Evolutionary conservation across 2,888 invertebrate species (phyloP).

Genomic region (Chalcosyrphus nemorum): DNA sequence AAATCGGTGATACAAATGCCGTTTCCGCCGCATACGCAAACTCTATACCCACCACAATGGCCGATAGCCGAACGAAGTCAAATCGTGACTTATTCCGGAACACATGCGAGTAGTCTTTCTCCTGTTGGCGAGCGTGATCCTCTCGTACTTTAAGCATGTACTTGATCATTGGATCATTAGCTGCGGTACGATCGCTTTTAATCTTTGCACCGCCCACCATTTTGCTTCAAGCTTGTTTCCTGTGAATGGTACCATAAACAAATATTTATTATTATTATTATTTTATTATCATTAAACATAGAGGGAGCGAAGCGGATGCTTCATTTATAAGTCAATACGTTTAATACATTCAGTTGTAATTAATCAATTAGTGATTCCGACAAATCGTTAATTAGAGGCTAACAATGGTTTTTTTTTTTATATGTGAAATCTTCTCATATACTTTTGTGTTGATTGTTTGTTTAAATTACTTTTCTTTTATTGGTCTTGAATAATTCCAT

Average conservation of each 20-base stretch:
- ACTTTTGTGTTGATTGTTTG: not conserved
- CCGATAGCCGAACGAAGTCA: constrained; percentile 80
- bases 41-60: constrained; percentile 84
- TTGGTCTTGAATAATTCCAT: too few species aligned
- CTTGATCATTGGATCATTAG: constrained; percentile 80
- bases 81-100: constrained; percentile 80
- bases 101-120: constrained; percentile 81
- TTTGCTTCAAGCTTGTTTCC: not conserved
- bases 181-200: constrained; percentile 75
- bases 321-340: not conserved
- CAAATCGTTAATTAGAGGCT: constrained; percentile 2
- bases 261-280: too few species aligned
- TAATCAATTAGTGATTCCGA: not conserved
- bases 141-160: constrained; percentile 81
- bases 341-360: not conserved
- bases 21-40: constrained; percentile 87
- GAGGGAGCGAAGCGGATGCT: too few species aligned
- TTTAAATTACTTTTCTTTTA: too few species aligned
- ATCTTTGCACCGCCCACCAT: constrained; percentile 80
- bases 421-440: too few species aligned
- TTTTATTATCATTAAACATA: not conserved
- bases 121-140: constrained; percentile 79
- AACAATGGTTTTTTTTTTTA: not conserved
- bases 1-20: constrained; percentile 86
- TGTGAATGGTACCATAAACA: not conserved